phyloP scores from a whole-genome alignment of 1,140 invertebrate genomes.

The Formica selysi region DNA sequence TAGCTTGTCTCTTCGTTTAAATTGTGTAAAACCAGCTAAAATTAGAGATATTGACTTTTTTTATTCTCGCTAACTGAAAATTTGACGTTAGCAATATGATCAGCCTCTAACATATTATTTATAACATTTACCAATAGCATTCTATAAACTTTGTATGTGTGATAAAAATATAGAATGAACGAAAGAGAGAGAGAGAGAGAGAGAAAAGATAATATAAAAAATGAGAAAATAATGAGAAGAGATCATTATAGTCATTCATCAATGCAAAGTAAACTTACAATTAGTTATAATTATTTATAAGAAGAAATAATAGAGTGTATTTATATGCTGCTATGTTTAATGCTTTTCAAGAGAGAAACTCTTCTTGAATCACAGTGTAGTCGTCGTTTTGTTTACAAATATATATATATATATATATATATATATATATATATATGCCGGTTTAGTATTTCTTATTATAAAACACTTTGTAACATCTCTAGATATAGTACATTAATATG shows the following conservation, averaged over 20 bases:
- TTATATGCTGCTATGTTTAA: conserved; percentile 65
- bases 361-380: conserved; percentile 54
- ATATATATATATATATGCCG: neutral
- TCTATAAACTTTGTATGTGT: conserved; percentile 49
- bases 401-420: no score
- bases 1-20: neutral
- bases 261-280: conserved; percentile 77
- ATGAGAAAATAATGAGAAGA: conserved; percentile 60
- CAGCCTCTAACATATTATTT: conserved; percentile 32
- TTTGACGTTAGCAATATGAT: conserved; percentile 43
- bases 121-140: conserved; percentile 20
- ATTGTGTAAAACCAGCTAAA: neutral
- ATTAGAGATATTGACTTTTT: neutral
- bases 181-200: conserved; percentile 49
- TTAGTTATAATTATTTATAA: conserved; percentile 80
- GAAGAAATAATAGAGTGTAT: conserved; percentile 67
- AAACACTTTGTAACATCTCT: conserved; percentile 39
- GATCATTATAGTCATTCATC: conserved; percentile 82
- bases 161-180: conserved; percentile 39
- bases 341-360: conserved; percentile 25
- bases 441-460: conserved; percentile 25
- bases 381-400: conserved; percentile 22
- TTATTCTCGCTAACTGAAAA: conserved; percentile 17
- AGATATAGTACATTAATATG: conserved; percentile 29
- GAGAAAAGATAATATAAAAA: conserved; percentile 39